Percentiles rank a stretch among this genome's conserved stretches.
phyloP scores from a whole-genome alignment of 2,797 vertebrate species.

The Xiphophorus birchmanni region DNA sequence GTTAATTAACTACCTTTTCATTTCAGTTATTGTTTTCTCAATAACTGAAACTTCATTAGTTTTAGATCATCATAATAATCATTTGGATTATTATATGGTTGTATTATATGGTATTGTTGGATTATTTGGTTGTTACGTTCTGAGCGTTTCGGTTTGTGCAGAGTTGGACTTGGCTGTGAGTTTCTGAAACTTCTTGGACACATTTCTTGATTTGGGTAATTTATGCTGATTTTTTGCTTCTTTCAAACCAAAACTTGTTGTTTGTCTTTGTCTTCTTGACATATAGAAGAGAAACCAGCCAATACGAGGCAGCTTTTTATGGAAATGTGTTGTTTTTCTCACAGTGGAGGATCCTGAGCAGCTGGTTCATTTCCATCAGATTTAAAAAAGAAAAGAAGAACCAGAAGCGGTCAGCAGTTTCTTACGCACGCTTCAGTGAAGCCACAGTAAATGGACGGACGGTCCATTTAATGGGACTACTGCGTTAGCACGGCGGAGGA shows the following conservation, averaged over 20 bases:
- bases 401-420: not conserved
- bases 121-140: conserved; percentile 15
- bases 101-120: too few species aligned
- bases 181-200: not conserved
- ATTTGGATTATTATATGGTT: too few species aligned
- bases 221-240: not conserved
- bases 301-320: not conserved
- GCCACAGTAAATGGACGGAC: not conserved
- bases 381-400: not conserved
- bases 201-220: not conserved
- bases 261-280: not conserved
- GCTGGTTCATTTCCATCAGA: not conserved
- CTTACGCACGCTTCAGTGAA: not conserved
- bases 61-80: not conserved
- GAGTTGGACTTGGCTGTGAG: conserved; percentile 12
- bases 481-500: not conserved
- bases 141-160: conserved; percentile 28
- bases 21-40: too few species aligned
- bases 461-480: not conserved
- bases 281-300: too few species aligned
- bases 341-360: not conserved
- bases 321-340: not conserved
- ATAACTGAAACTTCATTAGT: too few species aligned
- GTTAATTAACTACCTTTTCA: too few species aligned
- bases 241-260: not conserved